Conservation (phyloP, 1,140 invertebrate species). For the Reticulitermes speratus region DNA sequence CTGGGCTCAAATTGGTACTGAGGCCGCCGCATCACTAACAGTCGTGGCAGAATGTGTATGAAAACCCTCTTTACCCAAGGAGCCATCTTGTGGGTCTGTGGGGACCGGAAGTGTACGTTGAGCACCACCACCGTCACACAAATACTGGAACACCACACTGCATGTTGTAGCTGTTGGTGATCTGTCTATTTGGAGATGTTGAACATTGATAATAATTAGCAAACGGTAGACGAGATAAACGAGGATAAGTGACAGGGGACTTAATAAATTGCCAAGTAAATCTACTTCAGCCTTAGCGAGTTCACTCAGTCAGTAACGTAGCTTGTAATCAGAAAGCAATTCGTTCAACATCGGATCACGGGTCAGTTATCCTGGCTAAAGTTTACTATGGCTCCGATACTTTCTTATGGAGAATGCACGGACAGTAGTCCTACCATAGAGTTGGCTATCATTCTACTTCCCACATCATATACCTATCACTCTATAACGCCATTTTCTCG, state of each 20-base stretch:
- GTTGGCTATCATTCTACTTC: too few relatives aligned
- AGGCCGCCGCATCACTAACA: constrained; percentile 79
- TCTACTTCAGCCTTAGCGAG: too few relatives aligned
- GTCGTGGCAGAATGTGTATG: constrained; percentile 83
- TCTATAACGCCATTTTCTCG: too few relatives aligned
- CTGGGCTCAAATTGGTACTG: constrained; percentile 77
- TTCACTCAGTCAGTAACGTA: too few relatives aligned
- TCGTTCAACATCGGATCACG: too few relatives aligned
- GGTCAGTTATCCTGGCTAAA: too few relatives aligned
- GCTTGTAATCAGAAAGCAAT: too few relatives aligned
- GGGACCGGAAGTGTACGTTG: constrained; percentile 90
- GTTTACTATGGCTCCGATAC: too few relatives aligned
- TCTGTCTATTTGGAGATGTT: neutral
- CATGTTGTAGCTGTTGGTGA: neutral
- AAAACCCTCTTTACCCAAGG: constrained; percentile 91
- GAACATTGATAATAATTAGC: neutral
- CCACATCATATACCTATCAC: too few relatives aligned
- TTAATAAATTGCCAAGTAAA: neutral
- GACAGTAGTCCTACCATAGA: too few relatives aligned
- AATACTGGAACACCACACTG: constrained; percentile 44
- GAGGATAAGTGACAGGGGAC: neutral
- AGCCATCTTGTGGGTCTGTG: constrained; percentile 92
- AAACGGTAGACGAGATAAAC: neutral
- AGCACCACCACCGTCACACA: constrained; percentile 68
- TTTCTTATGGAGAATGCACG: too few relatives aligned